Base-by-base conservation (phyloP, 2,797 vertebrate genomes). In the Sparidentex hasta region DNA sequence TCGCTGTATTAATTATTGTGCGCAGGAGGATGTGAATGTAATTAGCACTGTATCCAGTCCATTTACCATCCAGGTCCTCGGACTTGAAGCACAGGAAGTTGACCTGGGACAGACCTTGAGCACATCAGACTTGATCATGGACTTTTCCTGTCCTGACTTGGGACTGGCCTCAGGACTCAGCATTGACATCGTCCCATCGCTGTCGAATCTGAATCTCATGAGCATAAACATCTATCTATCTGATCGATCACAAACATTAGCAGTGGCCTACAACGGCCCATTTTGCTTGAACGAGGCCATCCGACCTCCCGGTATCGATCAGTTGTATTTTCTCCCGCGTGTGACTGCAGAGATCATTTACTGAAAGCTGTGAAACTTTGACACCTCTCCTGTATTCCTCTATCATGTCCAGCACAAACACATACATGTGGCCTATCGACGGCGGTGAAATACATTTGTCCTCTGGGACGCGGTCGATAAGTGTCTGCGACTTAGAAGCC, bases 401-500 rank as follows among this genome's bases (percentile, higher is more conserved):
- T 0, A 21, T 69, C 71, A 38, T 59, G 20, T 56, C 27, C 33
- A 64, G 43, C 13, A 38, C n/a, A 66, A n/a, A 72, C 61, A 65
- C 55, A 11, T 20, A 54, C 44, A 27, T 43, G 48, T 46, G 20
- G 48, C 44, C 64, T 47, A 67, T 70, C 4, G 65, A 76, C 1
- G 20, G 20, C 12, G 20, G 38, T 51, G 58, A 78, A 84, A 81
- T 80, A 65, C 76, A n/a, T 76, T 74, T 38, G 78, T 88, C 79
- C 88, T 83, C 67, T 47, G 56, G 78, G 79, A 87, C 38, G 4
- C 1, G 33, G 44, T 87, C 81, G n/a, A 86, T 88, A 79, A 70
- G 78, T 38, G 50, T 65, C 38, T 41, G 20, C 1, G 38, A 74
- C 63, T 74, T 78, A 65, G 74, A 76, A 76, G 54, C 72, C 64